These are phyloP conservation scores for Sphinx pinastri DNA, from an alignment of 2,888 invertebrate species.

Conservation along the genomic window DNA sequence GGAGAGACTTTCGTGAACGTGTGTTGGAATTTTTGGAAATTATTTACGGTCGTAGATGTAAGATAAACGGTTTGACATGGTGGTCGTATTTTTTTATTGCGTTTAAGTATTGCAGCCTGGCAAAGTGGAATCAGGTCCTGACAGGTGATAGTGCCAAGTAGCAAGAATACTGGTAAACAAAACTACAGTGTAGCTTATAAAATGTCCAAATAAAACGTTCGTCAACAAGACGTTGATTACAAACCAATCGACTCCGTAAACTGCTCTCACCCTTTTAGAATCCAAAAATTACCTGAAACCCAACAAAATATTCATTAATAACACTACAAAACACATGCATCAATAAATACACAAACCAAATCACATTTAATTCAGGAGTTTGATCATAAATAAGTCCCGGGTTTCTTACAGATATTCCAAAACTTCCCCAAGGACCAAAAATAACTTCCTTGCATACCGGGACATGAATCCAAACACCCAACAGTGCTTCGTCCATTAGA, in stretches of 20 bases:
- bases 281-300: conserved; percentile 8
- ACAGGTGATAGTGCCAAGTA: no score
- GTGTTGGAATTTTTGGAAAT: conserved; percentile 16
- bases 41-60: conserved; percentile 13
- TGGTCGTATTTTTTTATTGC: no score
- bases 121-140: no score
- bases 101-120: no score
- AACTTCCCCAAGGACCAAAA: background rate
- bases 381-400: background rate
- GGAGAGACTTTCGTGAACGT: background rate
- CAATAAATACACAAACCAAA: background rate
- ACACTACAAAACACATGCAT: background rate
- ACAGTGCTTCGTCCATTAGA: background rate
- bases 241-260: no score
- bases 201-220: no score
- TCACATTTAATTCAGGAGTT: background rate
- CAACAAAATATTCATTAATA: background rate
- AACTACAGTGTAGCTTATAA: no score
- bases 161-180: no score
- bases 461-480: background rate
- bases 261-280: no score
- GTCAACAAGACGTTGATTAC: no score
- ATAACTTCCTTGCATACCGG: background rate
- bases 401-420: background rate
- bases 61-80: conserved; percentile 1